Evolutionary conservation across 2,888 invertebrate species (phyloP).

Genomic region (Chymomyza caudatula): DNA sequence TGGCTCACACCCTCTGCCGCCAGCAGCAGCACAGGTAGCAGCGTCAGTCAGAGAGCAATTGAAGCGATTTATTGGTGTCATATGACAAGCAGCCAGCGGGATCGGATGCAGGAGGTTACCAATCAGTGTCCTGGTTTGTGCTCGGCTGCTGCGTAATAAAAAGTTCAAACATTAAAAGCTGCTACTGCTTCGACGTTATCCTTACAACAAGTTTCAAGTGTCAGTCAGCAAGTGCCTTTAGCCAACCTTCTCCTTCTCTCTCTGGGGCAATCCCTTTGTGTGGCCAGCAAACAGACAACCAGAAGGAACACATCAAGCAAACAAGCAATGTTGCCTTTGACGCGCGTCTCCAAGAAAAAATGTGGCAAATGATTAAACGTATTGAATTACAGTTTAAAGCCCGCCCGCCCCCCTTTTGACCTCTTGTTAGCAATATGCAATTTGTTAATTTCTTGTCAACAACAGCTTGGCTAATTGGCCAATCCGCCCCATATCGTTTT

Average conservation of each 20-base stretch:
- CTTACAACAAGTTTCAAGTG: constrained; percentile 55
- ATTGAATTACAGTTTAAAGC: constrained; percentile 56
- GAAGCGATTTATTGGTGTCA: constrained; percentile 73
- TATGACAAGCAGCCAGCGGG: constrained; percentile 63
- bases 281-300: constrained; percentile 59
- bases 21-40: constrained; percentile 24
- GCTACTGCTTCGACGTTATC: constrained; percentile 24
- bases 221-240: constrained; percentile 40
- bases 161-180: constrained; percentile 68
- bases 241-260: constrained; percentile 12
- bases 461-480: constrained; percentile 41
- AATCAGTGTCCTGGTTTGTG: constrained; percentile 19
- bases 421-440: constrained; percentile 33
- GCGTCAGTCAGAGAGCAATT: constrained; percentile 69
- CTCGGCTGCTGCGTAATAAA: constrained; percentile 46
- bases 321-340: constrained; percentile 2
- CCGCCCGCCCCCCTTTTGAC: constrained; percentile 2
- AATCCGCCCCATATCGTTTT: constrained; percentile 20
- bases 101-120: constrained; percentile 22
- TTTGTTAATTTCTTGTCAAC: constrained; percentile 68
- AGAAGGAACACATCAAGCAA: constrained; percentile 25
- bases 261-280: constrained; percentile 37
- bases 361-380: constrained; percentile 59
- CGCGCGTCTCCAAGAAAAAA: constrained; percentile 10
- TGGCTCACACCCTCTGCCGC: neutral